A percentile compares a stretch with the other conserved stretches of the same genome.
phyloP scores from a whole-genome alignment of 92 coral and sea anemone genomes.

The Porites rus region DNA sequence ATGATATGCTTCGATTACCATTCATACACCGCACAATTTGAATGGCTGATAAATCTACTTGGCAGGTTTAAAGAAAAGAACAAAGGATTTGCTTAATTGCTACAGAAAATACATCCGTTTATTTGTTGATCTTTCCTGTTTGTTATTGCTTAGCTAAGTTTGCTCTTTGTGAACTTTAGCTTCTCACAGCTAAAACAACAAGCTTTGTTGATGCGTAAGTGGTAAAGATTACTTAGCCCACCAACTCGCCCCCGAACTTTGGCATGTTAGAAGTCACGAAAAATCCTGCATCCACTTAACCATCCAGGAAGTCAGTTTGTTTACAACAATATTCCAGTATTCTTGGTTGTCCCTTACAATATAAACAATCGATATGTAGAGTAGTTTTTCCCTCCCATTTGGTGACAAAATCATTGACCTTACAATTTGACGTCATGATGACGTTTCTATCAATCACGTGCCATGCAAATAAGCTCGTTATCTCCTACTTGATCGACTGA shows the following conservation, averaged over 20 bases:
- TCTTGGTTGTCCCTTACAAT: background rate
- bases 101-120: conserved; percentile 29
- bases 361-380: background rate
- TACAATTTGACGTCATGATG: conserved; percentile 12
- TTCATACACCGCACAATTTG: conserved; percentile 23
- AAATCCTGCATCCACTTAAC: background rate
- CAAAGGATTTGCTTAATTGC: conserved; percentile 47
- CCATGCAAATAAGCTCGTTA: background rate
- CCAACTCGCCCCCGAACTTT: no score
- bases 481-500: background rate
- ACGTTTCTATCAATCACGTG: conserved; percentile 6
- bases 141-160: conserved; percentile 18
- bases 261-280: background rate
- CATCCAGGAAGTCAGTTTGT: background rate
- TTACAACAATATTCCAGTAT: background rate
- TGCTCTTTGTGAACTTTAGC: conserved; percentile 17
- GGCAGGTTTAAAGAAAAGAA: conserved; percentile 43
- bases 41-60: conserved; percentile 27
- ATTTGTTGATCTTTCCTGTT: conserved; percentile 40
- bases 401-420: background rate
- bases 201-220: background rate
- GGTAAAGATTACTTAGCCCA: no score
- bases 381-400: no score
- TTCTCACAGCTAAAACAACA: background rate
- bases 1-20: background rate